A percentile compares a stretch with the other conserved stretches of the same genome.
phyloP scores from a whole-genome alignment of 2,888 invertebrate species.

The Saturnia japonica region DNA sequence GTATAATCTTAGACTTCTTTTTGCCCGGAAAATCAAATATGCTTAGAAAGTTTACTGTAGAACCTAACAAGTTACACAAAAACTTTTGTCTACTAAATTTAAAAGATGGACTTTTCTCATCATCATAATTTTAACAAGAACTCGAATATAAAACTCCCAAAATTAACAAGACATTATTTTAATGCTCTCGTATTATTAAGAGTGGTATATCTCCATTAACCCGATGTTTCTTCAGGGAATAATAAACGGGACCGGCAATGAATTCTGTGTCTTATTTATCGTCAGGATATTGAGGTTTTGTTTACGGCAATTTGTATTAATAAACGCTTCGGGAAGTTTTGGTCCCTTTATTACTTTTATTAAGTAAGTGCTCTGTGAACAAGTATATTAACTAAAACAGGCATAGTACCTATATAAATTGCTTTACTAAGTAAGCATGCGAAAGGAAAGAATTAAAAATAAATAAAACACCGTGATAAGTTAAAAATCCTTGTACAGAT shows the following conservation, averaged over 20 bases:
- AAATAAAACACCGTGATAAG: not conserved
- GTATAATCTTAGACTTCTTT: too few species aligned
- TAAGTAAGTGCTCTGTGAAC: not conserved
- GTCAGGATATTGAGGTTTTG: conserved; percentile 5
- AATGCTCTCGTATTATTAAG: not conserved
- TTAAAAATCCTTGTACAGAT: not conserved
- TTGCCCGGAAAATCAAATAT: too few species aligned
- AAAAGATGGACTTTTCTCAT: too few species aligned
- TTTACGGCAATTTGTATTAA: not conserved
- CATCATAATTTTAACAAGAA: not conserved
- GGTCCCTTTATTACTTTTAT: not conserved
- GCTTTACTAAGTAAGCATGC: not conserved
- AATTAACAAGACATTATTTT: not conserved
- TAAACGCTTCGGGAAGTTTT: not conserved
- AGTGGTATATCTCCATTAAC: not conserved
- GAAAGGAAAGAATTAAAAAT: not conserved
- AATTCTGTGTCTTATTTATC: not conserved
- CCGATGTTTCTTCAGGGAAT: not conserved
- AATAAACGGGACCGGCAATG: not conserved
- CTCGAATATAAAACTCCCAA: not conserved
- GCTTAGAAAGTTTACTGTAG: too few species aligned
- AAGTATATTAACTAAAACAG: not conserved
- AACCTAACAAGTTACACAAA: too few species aligned
- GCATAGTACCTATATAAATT: not conserved
- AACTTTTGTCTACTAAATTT: too few species aligned